Percentiles rank a stretch among this genome's conserved stretches.
These are phyloP conservation scores for Drosophila varians DNA, from an alignment of 1,140 invertebrate genomes.

Conservation along the genomic window DNA sequence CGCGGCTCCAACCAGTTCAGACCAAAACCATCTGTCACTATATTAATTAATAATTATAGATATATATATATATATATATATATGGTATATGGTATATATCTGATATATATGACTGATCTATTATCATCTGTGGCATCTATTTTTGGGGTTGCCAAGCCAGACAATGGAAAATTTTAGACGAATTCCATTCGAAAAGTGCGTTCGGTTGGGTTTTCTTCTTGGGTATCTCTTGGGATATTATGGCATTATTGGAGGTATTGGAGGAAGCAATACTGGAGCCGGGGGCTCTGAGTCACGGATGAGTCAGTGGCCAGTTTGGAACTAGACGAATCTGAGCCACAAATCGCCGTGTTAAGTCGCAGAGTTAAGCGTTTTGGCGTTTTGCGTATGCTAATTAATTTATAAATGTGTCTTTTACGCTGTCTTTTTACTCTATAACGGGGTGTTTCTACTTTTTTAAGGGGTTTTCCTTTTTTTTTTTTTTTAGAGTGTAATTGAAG, in stretches of 20 bases:
- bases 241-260: neutral
- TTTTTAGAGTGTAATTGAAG: neutral
- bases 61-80: neutral
- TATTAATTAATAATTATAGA: neutral
- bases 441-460: neutral
- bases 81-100: neutral
- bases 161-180: constrained; percentile 31
- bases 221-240: neutral
- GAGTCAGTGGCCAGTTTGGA: constrained; percentile 52
- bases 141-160: constrained; percentile 32
- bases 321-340: constrained; percentile 69
- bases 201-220: neutral
- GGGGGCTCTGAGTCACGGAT: constrained; percentile 28
- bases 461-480: neutral
- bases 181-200: neutral
- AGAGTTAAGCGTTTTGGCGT: constrained; percentile 51
- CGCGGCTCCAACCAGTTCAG: constrained; percentile 36
- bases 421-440: neutral
- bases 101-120: constrained; percentile 20
- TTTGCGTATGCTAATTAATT: constrained; percentile 76
- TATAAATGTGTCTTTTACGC: constrained; percentile 59
- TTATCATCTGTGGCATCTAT: constrained; percentile 29
- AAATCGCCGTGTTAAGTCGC: constrained; percentile 30
- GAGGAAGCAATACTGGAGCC: constrained; percentile 13
- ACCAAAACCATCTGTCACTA: constrained; percentile 24